Evolutionary conservation across 2,113 vertebrate species (phyloP).

Genomic region (Rynchops niger): DNA sequence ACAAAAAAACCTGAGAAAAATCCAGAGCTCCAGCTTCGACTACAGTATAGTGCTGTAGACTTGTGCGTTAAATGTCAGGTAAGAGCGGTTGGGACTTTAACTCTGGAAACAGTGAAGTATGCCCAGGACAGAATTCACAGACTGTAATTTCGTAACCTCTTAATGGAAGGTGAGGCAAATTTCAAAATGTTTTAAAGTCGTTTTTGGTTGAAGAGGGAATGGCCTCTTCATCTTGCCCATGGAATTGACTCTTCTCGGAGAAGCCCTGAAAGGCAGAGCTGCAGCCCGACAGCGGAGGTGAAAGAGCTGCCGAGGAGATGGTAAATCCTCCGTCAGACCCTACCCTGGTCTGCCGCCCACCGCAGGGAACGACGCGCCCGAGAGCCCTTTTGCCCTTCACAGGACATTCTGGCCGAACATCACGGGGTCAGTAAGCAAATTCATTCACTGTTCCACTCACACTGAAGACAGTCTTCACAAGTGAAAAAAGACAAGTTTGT

Average conservation of each 20-base stretch:
- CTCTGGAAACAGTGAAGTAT: neutral
- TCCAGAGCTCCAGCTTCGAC: neutral
- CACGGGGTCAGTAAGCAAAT: neutral
- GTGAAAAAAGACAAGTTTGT: neutral
- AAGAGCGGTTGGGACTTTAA: neutral
- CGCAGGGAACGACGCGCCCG: neutral
- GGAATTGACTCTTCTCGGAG: neutral
- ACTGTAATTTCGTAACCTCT: neutral
- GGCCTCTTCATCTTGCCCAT: neutral
- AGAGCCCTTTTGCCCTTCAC: neutral
- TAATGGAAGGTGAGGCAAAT: neutral
- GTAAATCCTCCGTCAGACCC: neutral
- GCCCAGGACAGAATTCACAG: neutral
- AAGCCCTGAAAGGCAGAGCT: neutral
- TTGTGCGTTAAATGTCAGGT: neutral
- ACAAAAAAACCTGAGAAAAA: neutral
- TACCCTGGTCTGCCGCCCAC: neutral
- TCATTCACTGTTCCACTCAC: neutral
- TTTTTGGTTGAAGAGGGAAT: neutral
- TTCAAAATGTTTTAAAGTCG: neutral
- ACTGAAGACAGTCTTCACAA: neutral
- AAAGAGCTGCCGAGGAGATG: neutral
- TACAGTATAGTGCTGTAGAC: neutral
- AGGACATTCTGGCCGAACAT: fast-evolving
- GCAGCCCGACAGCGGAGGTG: neutral